Conservation (phyloP, 2,113 vertebrate genomes). For the Delphinapterus leucas region DNA sequence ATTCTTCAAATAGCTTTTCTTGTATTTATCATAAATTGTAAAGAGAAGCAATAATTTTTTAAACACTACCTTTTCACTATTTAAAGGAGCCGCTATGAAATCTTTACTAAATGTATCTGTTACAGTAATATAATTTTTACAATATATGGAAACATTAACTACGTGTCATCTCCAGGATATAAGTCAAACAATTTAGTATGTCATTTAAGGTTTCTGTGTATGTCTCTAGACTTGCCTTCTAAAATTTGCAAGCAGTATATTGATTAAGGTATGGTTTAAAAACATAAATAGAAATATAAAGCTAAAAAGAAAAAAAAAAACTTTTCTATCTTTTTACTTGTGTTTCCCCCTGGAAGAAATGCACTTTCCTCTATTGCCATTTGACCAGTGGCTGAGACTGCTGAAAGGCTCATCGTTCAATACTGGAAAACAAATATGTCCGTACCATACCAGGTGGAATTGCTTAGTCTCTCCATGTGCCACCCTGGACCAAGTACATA, state of each 20-base stretch:
- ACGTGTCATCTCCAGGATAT: not conserved
- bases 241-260: not conserved
- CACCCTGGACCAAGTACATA: not conserved
- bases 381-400: not conserved
- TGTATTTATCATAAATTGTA: not conserved
- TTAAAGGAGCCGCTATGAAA: not conserved
- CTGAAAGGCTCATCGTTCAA: not conserved
- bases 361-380: rapidly evolving
- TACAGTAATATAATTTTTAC: not conserved
- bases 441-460: not conserved
- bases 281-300: not conserved
- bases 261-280: not conserved
- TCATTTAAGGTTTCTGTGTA: not conserved
- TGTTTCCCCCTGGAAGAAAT: not conserved
- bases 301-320: not conserved
- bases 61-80: not conserved
- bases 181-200: not conserved
- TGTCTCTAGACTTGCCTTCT: not conserved
- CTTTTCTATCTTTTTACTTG: not conserved
- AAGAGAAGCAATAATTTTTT: not conserved
- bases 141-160: not conserved
- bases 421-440: not conserved
- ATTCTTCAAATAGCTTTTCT: not conserved
- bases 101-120: not conserved
- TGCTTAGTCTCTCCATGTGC: not conserved